Percentiles rank a stretch among this genome's conserved stretches.
Conservation (phyloP, 64 coral and sea anemone species). For the Stichodactyla mertensii region DNA sequence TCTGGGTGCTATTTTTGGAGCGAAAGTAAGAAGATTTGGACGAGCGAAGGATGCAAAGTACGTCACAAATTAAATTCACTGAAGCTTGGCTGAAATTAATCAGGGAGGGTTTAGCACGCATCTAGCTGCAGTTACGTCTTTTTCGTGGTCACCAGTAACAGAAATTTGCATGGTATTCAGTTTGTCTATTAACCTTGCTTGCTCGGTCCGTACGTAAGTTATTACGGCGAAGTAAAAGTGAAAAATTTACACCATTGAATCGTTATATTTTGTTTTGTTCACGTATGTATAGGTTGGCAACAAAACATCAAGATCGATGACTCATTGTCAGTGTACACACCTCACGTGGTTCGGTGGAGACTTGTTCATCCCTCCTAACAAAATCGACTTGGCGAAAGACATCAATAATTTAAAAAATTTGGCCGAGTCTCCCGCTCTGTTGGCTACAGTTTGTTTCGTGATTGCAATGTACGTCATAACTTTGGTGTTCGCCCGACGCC, state of each 20-base stretch:
- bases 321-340: slow-evolving; percentile 79
- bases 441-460: slow-evolving; percentile 75
- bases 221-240: too few relatives aligned
- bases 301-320: slow-evolving; percentile 42
- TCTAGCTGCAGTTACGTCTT: too few relatives aligned
- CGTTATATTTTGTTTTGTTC: not conserved
- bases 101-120: too few relatives aligned
- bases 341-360: slow-evolving; percentile 90
- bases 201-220: too few relatives aligned
- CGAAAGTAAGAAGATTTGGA: slow-evolving; percentile 11
- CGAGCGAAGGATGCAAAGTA: slow-evolving; percentile 33
- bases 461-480: slow-evolving; percentile 56
- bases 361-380: slow-evolving; percentile 86
- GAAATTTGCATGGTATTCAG: too few relatives aligned
- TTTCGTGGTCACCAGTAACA: too few relatives aligned
- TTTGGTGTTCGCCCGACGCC: slow-evolving; percentile 66
- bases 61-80: not conserved
- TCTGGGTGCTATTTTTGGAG: slow-evolving; percentile 62
- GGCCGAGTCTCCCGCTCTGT: slow-evolving; percentile 57
- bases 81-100: not conserved
- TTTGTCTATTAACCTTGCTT: too few relatives aligned
- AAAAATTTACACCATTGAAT: too few relatives aligned
- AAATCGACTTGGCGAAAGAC: slow-evolving; percentile 41
- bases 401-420: slow-evolving; percentile 34
- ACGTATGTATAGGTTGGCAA: slow-evolving; percentile 43